phyloP scores from a whole-genome alignment of 2,888 invertebrate species.

The Lochmaea crataegi region DNA sequence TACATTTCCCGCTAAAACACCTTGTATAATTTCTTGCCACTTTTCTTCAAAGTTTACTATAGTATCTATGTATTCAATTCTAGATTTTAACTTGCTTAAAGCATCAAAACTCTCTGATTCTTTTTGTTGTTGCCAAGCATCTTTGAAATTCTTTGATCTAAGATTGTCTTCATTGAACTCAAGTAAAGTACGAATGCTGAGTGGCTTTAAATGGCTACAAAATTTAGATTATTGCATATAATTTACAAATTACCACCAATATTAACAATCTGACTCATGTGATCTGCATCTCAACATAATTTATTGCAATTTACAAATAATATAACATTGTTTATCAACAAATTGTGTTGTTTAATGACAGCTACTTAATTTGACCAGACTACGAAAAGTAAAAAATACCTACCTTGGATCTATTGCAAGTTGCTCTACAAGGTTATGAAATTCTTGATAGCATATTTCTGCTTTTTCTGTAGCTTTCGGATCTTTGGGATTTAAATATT shows the following conservation, averaged over 20 bases:
- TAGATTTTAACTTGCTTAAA: constrained; percentile 73
- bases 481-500: constrained; percentile 80
- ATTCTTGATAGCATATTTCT: constrained; percentile 84
- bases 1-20: constrained; percentile 87
- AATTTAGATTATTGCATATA: background rate
- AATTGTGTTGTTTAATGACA: too few relatives aligned
- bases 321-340: too few relatives aligned
- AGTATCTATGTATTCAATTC: constrained; percentile 78
- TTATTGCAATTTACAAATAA: too few relatives aligned
- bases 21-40: constrained; percentile 75
- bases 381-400: constrained; percentile 59
- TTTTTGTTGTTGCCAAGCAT: constrained; percentile 89
- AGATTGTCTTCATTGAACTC: constrained; percentile 94
- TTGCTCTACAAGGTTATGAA: constrained; percentile 81
- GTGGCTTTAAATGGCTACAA: constrained; percentile 69
- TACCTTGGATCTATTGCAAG: constrained; percentile 84
- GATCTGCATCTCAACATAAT: too few relatives aligned
- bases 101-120: constrained; percentile 88
- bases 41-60: constrained; percentile 70
- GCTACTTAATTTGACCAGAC: too few relatives aligned
- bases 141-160: constrained; percentile 91
- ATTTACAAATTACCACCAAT: too few relatives aligned
- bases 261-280: too few relatives aligned
- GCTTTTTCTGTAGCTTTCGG: constrained; percentile 83
- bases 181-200: constrained; percentile 89